These are phyloP conservation scores for Eurypyga helias DNA, from an alignment of 2,113 vertebrate genomes.

Conservation along the genomic window DNA sequence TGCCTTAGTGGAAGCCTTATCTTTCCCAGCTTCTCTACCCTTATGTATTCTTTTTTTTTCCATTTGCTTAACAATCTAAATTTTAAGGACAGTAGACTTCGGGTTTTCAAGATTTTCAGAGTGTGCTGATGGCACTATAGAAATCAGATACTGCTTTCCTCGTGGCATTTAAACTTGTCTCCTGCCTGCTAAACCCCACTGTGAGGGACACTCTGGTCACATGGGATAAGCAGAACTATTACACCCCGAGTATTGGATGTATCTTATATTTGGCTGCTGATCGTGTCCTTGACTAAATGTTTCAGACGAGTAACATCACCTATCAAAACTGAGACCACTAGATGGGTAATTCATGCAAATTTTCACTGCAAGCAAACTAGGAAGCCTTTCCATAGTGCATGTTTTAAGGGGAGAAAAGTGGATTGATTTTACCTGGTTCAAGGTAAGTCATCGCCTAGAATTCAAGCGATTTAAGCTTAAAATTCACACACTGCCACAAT, in stretches of 20 bases:
- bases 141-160: not conserved
- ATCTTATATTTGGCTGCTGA: not conserved
- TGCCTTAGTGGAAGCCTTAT: not conserved
- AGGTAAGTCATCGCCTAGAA: not conserved
- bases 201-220: not conserved
- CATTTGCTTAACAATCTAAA: not conserved
- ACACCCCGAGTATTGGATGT: rapidly evolving
- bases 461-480: not conserved
- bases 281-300: not conserved
- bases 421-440: not conserved
- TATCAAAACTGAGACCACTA: not conserved
- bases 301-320: not conserved
- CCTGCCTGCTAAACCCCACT: not conserved
- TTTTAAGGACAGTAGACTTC: not conserved
- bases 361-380: not conserved
- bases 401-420: not conserved
- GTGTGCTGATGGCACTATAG: not conserved
- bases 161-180: not conserved
- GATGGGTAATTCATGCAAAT: not conserved
- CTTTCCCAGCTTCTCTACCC: not conserved
- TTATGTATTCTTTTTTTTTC: not conserved
- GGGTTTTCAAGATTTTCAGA: not conserved
- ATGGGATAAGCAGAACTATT: not conserved
- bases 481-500: not conserved
- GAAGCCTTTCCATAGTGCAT: not conserved